Percentiles rank a stretch among this genome's conserved stretches.
phyloP scores from a whole-genome alignment of 2,113 vertebrate genomes.

The Paedocypris sp. region DNA sequence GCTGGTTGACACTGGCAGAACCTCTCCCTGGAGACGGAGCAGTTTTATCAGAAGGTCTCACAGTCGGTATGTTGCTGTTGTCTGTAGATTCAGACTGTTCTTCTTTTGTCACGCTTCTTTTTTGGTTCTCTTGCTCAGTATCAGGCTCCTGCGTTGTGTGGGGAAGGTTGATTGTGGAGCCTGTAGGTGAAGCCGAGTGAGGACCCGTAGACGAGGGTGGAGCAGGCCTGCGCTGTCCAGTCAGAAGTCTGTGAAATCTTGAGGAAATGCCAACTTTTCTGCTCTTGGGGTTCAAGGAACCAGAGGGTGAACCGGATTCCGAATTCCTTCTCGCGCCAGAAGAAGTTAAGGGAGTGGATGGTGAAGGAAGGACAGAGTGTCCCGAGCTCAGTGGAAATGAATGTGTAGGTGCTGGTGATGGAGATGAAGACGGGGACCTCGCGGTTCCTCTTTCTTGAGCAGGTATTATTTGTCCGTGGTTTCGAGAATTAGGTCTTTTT shows the following conservation, averaged over 20 bases:
- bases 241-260: constrained; percentile 46
- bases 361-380: background rate
- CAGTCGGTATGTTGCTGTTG: constrained; percentile 4
- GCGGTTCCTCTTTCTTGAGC: constrained; percentile 16
- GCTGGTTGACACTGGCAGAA: background rate
- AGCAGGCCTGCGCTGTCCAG: constrained; percentile 44
- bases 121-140: constrained; percentile 29
- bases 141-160: constrained; percentile 27
- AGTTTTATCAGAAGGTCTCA: background rate
- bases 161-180: constrained; percentile 28
- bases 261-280: constrained; percentile 40
- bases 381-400: constrained; percentile 6
- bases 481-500: constrained; percentile 15
- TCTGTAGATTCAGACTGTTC: constrained; percentile 38
- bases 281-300: constrained; percentile 39
- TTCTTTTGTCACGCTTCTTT: constrained; percentile 27
- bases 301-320: constrained; percentile 27
- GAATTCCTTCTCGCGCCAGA: constrained; percentile 28
- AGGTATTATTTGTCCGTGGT: constrained; percentile 16
- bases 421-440: background rate
- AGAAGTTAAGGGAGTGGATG: constrained; percentile 1
- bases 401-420: background rate
- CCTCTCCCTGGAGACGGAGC: too few species aligned
- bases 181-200: constrained; percentile 47
- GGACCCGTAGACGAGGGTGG: constrained; percentile 32